Conservation (phyloP, 2,113 vertebrate genomes). For the Struthidea cinerea region DNA sequence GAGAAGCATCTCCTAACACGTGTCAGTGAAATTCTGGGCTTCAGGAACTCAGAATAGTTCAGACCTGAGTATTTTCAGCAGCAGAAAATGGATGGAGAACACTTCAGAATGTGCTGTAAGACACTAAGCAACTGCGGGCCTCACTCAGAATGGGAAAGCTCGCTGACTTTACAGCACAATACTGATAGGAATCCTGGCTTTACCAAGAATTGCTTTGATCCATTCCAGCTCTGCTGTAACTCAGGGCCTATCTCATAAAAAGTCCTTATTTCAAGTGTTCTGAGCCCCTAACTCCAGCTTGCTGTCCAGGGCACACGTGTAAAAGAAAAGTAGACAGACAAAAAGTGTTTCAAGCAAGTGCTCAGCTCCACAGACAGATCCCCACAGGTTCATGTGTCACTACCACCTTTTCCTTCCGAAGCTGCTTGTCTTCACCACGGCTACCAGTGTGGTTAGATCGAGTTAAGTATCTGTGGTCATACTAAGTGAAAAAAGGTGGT, state of each 20-base stretch:
- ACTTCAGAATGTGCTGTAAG: not conserved
- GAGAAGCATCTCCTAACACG: not conserved
- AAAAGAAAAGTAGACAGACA: not conserved
- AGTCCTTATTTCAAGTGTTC: not conserved
- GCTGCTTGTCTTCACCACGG: not conserved
- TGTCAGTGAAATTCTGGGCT: not conserved
- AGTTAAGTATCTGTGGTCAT: not conserved
- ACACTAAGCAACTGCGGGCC: not conserved
- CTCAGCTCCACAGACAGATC: not conserved
- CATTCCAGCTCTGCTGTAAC: not conserved
- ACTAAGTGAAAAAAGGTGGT: not conserved
- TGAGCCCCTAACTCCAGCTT: not conserved
- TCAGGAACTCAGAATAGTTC: not conserved
- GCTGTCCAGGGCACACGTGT: rapidly evolving
- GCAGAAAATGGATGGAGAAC: not conserved
- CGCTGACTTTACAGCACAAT: not conserved
- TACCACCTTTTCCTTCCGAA: not conserved
- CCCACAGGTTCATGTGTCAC: not conserved
- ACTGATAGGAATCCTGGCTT: not conserved
- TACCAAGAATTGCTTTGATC: not conserved
- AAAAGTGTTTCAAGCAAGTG: not conserved
- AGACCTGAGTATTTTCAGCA: not conserved
- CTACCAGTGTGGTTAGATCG: not conserved
- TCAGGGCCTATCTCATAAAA: not conserved
- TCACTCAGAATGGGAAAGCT: not conserved